Percentiles rank a stretch among this genome's conserved stretches.
These are phyloP conservation scores for Drosophila tropicalis DNA, from an alignment of 1,140 invertebrate species.

Conservation along the genomic window DNA sequence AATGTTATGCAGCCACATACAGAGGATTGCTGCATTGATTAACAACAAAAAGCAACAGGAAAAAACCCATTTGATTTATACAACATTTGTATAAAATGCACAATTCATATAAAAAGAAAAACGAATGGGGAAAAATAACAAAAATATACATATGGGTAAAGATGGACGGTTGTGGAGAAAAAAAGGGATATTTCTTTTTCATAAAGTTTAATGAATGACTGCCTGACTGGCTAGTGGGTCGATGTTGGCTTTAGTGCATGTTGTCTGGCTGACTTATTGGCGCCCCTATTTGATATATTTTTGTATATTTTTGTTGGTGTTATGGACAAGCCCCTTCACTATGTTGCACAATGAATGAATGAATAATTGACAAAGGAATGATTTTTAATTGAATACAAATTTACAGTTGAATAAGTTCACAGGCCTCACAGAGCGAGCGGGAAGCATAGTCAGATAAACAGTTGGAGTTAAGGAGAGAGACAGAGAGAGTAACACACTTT, in stretches of 20 bases:
- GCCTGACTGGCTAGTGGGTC: slow-evolving; percentile 38
- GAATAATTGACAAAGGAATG: slow-evolving; percentile 68
- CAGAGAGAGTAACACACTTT: slow-evolving; percentile 8
- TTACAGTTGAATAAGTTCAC: slow-evolving; percentile 56
- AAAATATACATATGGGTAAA: slow-evolving; percentile 29
- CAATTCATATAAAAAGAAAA: slow-evolving; percentile 27
- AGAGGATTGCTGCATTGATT: no score
- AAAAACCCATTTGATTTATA: slow-evolving; percentile 60
- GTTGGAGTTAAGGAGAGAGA: not conserved
- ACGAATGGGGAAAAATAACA: not conserved
- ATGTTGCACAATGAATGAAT: slow-evolving; percentile 52
- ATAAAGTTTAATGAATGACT: slow-evolving; percentile 58
- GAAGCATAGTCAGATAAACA: slow-evolving; percentile 18
- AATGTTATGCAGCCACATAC: no score
- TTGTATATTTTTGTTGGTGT: not conserved
- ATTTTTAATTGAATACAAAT: slow-evolving; percentile 69
- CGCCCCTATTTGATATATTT: slow-evolving; percentile 9
- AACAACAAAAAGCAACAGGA: no score
- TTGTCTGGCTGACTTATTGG: slow-evolving; percentile 21
- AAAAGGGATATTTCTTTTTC: slow-evolving; percentile 49
- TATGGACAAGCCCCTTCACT: not conserved
- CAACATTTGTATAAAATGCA: slow-evolving; percentile 41
- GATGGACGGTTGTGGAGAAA: slow-evolving; percentile 13
- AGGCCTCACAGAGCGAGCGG: slow-evolving; percentile 16
- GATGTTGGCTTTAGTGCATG: not conserved